phyloP scores from a whole-genome alignment of 2,113 vertebrate species.

The Corythornis madagascariensis region DNA sequence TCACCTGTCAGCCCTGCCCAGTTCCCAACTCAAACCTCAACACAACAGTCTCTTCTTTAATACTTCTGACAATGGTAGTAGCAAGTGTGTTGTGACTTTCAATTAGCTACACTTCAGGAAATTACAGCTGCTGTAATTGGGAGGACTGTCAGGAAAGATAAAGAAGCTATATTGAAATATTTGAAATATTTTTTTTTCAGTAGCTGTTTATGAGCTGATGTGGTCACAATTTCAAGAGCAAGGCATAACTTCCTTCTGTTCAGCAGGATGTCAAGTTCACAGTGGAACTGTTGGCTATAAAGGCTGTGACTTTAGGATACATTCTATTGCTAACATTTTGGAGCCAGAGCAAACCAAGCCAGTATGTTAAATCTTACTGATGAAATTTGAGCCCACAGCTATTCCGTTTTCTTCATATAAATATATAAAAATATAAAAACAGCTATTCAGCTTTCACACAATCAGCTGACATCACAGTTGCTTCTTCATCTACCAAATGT shows the following conservation, averaged over 20 bases:
- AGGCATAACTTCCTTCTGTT: conserved; percentile 35
- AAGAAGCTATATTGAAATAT: not conserved
- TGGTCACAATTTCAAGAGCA: conserved; percentile 29
- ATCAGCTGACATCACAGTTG: not conserved
- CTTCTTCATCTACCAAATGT: not conserved
- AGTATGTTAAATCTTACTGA: not conserved
- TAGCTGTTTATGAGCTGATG: conserved; percentile 21
- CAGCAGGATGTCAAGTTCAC: not conserved
- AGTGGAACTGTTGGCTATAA: not conserved
- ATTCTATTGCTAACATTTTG: not conserved
- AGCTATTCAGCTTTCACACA: not conserved
- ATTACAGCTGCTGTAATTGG: conserved; percentile 3
- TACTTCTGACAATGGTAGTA: not conserved
- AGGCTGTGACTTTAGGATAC: not conserved
- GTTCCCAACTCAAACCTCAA: not conserved
- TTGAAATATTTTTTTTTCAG: not conserved
- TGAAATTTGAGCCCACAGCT: not conserved
- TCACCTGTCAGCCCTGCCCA: not conserved
- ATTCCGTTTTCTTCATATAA: not conserved
- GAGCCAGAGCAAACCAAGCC: not conserved
- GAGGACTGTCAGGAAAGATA: conserved; percentile 19
- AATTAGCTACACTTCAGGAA: conserved; percentile 1
- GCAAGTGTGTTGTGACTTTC: not conserved
- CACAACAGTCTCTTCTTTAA: not conserved
- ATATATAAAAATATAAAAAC: too few species aligned